These are phyloP conservation scores for Poeciliopsis prolifica DNA, from an alignment of 2,113 vertebrate species.

Conservation along the genomic window DNA sequence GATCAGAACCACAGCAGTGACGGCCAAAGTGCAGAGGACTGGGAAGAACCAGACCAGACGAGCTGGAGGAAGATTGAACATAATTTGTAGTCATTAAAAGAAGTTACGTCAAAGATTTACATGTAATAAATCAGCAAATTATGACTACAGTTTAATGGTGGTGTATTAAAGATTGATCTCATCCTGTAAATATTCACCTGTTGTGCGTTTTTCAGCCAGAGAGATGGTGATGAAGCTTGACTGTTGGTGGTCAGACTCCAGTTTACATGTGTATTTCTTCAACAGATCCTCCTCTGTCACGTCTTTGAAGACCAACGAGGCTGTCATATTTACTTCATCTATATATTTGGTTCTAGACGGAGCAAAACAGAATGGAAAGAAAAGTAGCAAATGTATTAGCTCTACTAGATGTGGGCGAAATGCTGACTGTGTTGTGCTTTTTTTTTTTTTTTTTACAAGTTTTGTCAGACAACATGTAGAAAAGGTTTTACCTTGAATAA, in stretches of 20 bases:
- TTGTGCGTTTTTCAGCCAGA: constrained; percentile 29
- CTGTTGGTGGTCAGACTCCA: neutral
- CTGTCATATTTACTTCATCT: neutral
- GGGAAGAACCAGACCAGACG: neutral
- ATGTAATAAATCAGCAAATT: too few relatives aligned
- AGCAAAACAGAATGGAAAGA: neutral
- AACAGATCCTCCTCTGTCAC: constrained; percentile 42
- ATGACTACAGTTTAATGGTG: too few relatives aligned
- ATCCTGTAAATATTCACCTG: neutral
- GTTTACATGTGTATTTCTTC: constrained; percentile 47
- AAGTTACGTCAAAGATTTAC: too few relatives aligned
- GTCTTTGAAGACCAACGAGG: constrained; percentile 45
- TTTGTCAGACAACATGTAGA: neutral
- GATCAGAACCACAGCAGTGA: neutral
- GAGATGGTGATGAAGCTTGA: constrained; percentile 30
- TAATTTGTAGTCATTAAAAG: neutral
- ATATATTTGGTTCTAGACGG: neutral
- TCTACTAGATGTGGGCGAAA: too few relatives aligned
- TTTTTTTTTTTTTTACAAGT: neutral
- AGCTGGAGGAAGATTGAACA: neutral
- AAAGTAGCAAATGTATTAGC: neutral
- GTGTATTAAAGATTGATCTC: too few relatives aligned
- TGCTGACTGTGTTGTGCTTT: neutral
- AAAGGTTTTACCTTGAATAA: constrained; percentile 19
- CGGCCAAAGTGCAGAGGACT: neutral